Percentiles rank a stretch among this genome's conserved stretches.
These are phyloP conservation scores for Rhizomys pruinosus DNA, from an alignment of 2,113 vertebrate species.

Conservation along the genomic window DNA sequence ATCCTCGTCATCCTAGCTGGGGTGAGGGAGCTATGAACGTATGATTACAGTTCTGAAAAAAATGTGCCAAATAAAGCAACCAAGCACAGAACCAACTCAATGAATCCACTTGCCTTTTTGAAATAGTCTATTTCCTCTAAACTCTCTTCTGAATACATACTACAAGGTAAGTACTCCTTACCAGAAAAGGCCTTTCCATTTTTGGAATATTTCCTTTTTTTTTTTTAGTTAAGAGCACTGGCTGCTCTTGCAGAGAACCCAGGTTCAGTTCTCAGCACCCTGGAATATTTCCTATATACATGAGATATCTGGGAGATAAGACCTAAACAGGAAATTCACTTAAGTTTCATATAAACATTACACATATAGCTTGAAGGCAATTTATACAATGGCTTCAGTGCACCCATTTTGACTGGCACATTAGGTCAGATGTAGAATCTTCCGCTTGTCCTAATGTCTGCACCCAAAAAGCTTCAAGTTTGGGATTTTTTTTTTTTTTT, in stretches of 20 bases:
- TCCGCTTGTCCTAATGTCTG: not conserved
- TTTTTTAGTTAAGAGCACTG: too few relatives aligned
- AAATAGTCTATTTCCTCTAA: not conserved
- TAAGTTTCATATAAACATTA: not conserved
- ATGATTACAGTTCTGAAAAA: conserved; percentile 26
- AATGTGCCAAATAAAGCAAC: conserved; percentile 28
- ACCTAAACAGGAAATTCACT: not conserved
- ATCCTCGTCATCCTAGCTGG: not conserved
- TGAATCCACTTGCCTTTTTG: not conserved
- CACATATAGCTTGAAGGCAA: not conserved
- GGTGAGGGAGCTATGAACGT: not conserved
- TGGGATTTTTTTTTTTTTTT: too few relatives aligned
- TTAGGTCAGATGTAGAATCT: not conserved
- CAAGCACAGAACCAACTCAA: not conserved
- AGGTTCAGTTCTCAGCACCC: too few relatives aligned
- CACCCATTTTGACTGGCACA: not conserved
- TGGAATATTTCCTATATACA: not conserved
- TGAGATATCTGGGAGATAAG: not conserved
- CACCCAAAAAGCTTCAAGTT: not conserved
- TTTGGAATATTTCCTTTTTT: not conserved
- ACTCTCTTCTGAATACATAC: not conserved
- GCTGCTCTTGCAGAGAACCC: too few relatives aligned
- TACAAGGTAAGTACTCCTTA: not conserved
- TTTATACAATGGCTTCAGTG: not conserved
- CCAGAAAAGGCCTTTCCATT: not conserved